phyloP scores from a whole-genome alignment of 2,797 vertebrate genomes.

The Sebastolobus alascanus region DNA sequence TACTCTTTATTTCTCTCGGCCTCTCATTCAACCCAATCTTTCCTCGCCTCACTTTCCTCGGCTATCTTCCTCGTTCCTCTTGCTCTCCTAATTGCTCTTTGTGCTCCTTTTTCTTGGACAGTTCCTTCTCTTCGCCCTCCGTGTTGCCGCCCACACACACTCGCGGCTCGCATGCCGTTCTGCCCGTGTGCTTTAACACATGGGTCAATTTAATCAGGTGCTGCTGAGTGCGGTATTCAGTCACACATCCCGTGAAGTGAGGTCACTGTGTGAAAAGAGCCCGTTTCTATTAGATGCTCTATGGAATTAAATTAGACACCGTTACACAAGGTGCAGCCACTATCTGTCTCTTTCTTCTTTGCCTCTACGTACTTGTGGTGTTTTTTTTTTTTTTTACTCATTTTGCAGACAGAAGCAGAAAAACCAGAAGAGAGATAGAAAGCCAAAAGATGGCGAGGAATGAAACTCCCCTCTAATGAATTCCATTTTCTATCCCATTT shows the following conservation, averaged over 20 bases:
- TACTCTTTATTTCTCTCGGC: constrained; percentile 37
- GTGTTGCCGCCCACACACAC: not conserved
- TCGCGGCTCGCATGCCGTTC: not conserved
- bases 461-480: constrained; percentile 55
- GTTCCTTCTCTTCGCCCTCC: not conserved
- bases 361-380: not conserved
- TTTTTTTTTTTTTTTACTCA: not conserved
- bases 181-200: constrained; percentile 41
- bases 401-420: constrained; percentile 22
- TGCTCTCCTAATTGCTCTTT: constrained; percentile 46
- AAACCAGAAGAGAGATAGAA: constrained; percentile 9
- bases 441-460: constrained; percentile 18
- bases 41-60: constrained; percentile 24
- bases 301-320: constrained; percentile 62
- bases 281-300: constrained; percentile 46
- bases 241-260: constrained; percentile 52
- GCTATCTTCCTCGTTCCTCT: constrained; percentile 19
- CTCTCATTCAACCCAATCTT: constrained; percentile 37
- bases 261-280: constrained; percentile 57
- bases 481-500: constrained; percentile 65
- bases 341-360: constrained; percentile 20
- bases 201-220: constrained; percentile 65
- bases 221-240: constrained; percentile 46
- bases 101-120: constrained; percentile 3
- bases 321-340: constrained; percentile 25